Evolutionary conservation across 2,797 vertebrate species (phyloP).

Genomic region (Catamblyrhynchus diadema): DNA sequence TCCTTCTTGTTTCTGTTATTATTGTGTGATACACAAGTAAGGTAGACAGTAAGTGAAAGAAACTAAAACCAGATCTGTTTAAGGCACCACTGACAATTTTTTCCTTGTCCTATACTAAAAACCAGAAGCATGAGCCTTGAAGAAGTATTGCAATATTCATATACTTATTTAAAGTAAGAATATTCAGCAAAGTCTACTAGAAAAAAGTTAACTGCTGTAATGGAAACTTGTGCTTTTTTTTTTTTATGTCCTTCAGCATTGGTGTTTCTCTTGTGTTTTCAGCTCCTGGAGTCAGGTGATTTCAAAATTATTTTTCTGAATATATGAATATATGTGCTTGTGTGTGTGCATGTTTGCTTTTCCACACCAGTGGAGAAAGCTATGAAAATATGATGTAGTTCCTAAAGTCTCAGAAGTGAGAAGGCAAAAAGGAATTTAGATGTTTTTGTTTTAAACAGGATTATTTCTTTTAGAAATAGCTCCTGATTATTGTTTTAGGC

Average conservation of each 20-base stretch:
- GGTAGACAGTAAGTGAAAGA: background rate
- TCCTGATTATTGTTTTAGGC: background rate
- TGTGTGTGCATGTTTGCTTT: background rate
- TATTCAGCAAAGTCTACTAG: background rate
- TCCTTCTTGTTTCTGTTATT: background rate
- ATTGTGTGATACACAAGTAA: background rate
- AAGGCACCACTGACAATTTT: background rate
- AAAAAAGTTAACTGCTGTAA: background rate
- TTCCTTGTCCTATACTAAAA: background rate
- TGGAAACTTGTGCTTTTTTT: background rate
- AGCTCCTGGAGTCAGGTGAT: background rate
- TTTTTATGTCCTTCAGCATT: background rate
- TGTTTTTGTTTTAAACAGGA: background rate
- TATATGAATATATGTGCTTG: accelerated
- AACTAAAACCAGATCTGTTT: background rate
- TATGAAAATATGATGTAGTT: background rate
- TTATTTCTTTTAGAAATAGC: background rate
- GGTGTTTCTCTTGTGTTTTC: background rate
- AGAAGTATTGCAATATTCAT: background rate
- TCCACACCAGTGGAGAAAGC: background rate
- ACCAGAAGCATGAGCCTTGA: background rate
- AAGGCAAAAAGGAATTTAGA: background rate
- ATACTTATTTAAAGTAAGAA: background rate
- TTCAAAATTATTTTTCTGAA: background rate
- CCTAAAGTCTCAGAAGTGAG: background rate